These are phyloP conservation scores for Dryoscopus gambensis DNA, from an alignment of 2,113 vertebrate species.

Conservation along the genomic window DNA sequence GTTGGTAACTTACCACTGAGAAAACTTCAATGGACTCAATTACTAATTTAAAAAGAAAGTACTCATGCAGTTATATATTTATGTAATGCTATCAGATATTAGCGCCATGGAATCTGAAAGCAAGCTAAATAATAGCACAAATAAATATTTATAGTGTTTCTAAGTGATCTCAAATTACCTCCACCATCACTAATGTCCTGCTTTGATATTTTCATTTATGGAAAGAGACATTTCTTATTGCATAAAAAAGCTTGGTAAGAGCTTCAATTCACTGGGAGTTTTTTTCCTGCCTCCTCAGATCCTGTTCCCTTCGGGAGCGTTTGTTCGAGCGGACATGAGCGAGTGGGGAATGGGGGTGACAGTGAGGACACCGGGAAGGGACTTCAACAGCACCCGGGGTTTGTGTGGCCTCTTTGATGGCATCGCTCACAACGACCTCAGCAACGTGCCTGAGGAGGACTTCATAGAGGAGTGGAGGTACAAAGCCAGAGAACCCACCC, in stretches of 20 bases:
- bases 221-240: neutral
- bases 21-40: neutral
- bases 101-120: neutral
- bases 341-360: slow-evolving; percentile 78
- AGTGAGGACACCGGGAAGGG: slow-evolving; percentile 57
- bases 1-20: neutral
- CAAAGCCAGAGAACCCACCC: neutral
- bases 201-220: neutral
- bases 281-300: slow-evolving; percentile 54
- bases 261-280: neutral
- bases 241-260: neutral
- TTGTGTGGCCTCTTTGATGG: slow-evolving; percentile 75
- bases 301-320: slow-evolving; percentile 78
- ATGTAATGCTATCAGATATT: neutral
- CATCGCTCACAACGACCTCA: slow-evolving; percentile 74
- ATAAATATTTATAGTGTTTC: neutral
- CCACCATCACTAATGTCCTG: fast-evolving
- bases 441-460: slow-evolving; percentile 23
- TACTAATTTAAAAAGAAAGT: slow-evolving; percentile 10
- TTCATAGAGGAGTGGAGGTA: slow-evolving; percentile 79
- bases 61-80: neutral
- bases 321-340: slow-evolving; percentile 70
- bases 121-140: neutral
- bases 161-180: neutral
- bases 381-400: slow-evolving; percentile 74